These are phyloP conservation scores for Campoplex nolae DNA, from an alignment of 2,888 invertebrate species.

Conservation along the genomic window DNA sequence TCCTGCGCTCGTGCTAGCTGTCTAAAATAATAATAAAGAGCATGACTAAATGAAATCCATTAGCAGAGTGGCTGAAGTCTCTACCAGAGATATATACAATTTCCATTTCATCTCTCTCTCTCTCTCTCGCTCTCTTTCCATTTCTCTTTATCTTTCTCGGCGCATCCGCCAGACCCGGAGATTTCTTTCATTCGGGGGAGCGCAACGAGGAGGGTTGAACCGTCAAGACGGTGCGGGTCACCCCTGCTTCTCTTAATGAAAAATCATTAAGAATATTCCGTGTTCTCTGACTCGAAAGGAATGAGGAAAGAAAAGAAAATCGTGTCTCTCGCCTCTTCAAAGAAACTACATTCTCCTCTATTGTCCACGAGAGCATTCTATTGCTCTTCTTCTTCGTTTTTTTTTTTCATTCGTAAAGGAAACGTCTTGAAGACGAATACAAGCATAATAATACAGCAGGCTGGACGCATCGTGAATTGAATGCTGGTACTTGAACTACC, in stretches of 20 bases:
- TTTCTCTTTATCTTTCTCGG: constrained; percentile 8
- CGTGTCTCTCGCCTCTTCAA: constrained; percentile 43
- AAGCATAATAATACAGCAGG: constrained; percentile 15
- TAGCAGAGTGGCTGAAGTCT: constrained; percentile 69
- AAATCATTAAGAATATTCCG: constrained; percentile 73
- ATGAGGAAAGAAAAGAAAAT: constrained; percentile 41
- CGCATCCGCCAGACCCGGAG: constrained; percentile 46
- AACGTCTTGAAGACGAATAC: constrained; percentile 39
- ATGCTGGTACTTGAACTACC: constrained; percentile 59
- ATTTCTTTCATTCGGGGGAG: constrained; percentile 47
- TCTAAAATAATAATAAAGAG: constrained; percentile 66
- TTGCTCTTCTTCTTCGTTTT: constrained; percentile 12
- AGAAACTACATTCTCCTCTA: constrained; percentile 37
- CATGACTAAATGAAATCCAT: constrained; percentile 77
- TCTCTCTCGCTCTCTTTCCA: neutral
- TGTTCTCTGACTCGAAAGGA: constrained; percentile 56
- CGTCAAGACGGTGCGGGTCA: constrained; percentile 48
- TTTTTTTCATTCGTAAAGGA: constrained; percentile 54
- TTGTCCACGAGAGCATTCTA: constrained; percentile 57
- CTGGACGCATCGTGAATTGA: constrained; percentile 12
- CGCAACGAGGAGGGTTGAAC: neutral
- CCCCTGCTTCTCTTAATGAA: constrained; percentile 70
- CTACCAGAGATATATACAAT: constrained; percentile 22
- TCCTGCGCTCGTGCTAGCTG: constrained; percentile 26
- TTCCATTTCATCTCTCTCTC: constrained; percentile 12